Base-by-base conservation (phyloP, 2,797 vertebrate species). In the Chelonia mydas region DNA sequence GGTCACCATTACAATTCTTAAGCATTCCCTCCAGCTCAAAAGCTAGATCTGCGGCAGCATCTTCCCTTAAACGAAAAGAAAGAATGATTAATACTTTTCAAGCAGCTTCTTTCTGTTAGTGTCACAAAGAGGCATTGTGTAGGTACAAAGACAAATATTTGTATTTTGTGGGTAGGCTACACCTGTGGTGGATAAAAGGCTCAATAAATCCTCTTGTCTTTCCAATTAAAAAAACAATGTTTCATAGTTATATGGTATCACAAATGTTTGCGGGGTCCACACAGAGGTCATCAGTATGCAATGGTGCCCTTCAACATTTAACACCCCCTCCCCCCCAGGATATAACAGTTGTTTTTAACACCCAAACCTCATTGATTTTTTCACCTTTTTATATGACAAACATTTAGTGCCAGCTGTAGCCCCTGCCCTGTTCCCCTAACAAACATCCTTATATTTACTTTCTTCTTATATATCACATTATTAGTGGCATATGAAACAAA, bases 81-180 rank as follows among this genome's bases (percentile, higher is more conserved):
- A n/a, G 81, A 93, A 92, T 47, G 90, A 96, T 91, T 93, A 90
- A 90, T 95, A 87, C 89, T 77, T 97, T 90, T 93, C 11, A 13
- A 96, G 92, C 83, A 87, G 65, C 88, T 97, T 96, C 91, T 95
- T 97, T 97, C 89, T 77, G 85, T 92, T 61, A 77, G 50, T 91
- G 54, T 88, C 91, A 87, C 79, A 92, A 79, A 86, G 55, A 94
- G 33, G 28, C 57, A 33, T 41, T 90, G 80, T 90, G 93, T 86
- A 87, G 83, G 93, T 92, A 97, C 83, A 93, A 97, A 97, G 95
- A 98, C 84, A 98, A 98, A 98, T 97, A 97, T 98, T 97, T 98
- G 97, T 97, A 86, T 97, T 97, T 98, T 97, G 90, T 88, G 87
- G 84, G 82, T 95, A 61, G 47, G 92, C 92, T 97, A 84, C 93